phyloP scores from a whole-genome alignment of 2,888 invertebrate species.

The Drosophila colorata region DNA sequence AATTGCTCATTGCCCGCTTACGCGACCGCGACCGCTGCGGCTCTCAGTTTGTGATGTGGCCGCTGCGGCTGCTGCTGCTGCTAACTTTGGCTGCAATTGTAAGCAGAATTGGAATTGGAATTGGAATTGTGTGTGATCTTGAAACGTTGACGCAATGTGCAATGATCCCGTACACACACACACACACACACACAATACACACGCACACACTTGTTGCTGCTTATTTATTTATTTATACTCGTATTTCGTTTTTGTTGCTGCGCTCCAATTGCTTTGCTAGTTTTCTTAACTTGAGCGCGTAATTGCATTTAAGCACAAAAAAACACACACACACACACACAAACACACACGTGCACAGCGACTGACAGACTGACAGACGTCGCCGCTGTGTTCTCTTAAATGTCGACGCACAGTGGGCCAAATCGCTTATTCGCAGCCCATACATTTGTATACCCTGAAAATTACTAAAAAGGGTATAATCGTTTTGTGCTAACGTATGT shows the following conservation, averaged over 20 bases:
- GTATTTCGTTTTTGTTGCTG: slow-evolving; percentile 60
- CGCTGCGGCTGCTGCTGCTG: slow-evolving; percentile 24
- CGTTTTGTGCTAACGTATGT: too few relatives aligned
- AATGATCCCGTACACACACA: slow-evolving; percentile 72
- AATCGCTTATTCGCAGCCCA: slow-evolving; percentile 10
- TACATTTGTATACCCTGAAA: too few relatives aligned
- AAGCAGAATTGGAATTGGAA: slow-evolving; percentile 46
- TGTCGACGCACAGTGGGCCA: slow-evolving; percentile 65
- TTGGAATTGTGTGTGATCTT: slow-evolving; percentile 70
- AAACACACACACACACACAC: slow-evolving; percentile 1
- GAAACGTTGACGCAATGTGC: slow-evolving; percentile 80
- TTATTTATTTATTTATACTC: slow-evolving; percentile 58
- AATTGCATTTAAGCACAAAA: slow-evolving; percentile 76
- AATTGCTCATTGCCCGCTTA: slow-evolving; percentile 52
- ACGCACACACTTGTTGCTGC: slow-evolving; percentile 25
- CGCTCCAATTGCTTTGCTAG: slow-evolving; percentile 73
- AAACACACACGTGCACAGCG: slow-evolving; percentile 31
- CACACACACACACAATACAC: slow-evolving; percentile 29
- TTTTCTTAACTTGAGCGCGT: slow-evolving; percentile 75
- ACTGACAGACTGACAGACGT: slow-evolving; percentile 56
- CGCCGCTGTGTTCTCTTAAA: slow-evolving; percentile 20
- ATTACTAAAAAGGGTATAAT: too few relatives aligned
- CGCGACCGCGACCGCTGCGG: slow-evolving; percentile 47
- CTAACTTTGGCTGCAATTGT: slow-evolving; percentile 28
- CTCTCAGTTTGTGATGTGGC: slow-evolving; percentile 28